Evolutionary conservation across 2,113 vertebrate genomes (phyloP), one percentile per base, ranked within the genome.

Genomic region (Electrona antarctica): DNA sequence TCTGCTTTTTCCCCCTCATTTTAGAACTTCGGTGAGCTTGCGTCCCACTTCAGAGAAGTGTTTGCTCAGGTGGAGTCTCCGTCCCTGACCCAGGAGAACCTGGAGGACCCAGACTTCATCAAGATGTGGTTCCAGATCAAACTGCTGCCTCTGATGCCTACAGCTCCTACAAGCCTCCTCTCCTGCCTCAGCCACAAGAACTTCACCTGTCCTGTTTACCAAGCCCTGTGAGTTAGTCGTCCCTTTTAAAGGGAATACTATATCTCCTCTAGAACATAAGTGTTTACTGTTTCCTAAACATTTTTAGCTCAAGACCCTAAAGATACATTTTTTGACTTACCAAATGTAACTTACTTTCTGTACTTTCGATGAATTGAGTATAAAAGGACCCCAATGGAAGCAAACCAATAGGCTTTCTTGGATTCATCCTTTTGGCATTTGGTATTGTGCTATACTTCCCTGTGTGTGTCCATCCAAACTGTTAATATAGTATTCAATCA

Each of bases 141-240:
- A 61, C 70, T 94, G 57, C 75, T 82, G 64, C 91, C 92, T 6
- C 84, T 88, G 41, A 79, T 93, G 59, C 83, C 90, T 0, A 0
- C 71, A 0, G 1, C 91, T 0, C 74, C 85, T 0, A 50, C 59
- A 2, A 60, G 73, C 1, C 87, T 92, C 41, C 88, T 94, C 63
- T 78, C 72, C 52, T 94, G 93, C 73, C 89, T 94, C 79, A 92
- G 91, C 80, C 78, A 67, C 76, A 94, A 93, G 80, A 87, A 90
- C 64, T 93, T 94, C 85, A 90, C 88, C 87, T 93, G 92, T 50
- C 77, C 84, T 0, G 90, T 76, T 46, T 94, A 82, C 76, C 93
- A 93, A 71, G 82, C 78, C 15, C 81, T 94, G 93, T 94, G 69
- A 73, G 92, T 88, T 15, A 21, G 11, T 21, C 55, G 1, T 12